Evolutionary conservation across 2,888 invertebrate genomes (phyloP).

Genomic region (Cecidostiba fungosa): DNA sequence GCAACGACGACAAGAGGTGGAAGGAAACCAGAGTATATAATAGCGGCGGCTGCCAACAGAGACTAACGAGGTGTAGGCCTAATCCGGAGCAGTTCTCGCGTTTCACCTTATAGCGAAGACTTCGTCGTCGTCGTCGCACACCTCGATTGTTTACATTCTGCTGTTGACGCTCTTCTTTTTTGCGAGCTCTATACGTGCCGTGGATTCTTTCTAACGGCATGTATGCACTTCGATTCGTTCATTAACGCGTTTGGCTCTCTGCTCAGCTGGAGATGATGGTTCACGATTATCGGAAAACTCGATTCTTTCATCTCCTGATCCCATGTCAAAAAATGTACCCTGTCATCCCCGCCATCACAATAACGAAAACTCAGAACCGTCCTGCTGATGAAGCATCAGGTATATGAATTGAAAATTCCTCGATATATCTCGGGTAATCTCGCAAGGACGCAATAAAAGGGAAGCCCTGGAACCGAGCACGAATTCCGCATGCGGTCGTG

Average conservation of each 20-base stretch:
- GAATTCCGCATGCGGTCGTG: conserved; percentile 6
- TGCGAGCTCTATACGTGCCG: too few relatives aligned
- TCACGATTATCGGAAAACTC: too few relatives aligned
- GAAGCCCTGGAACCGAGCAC: not conserved
- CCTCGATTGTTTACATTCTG: conserved; percentile 31
- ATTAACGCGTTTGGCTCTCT: not conserved
- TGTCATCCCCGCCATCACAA: too few relatives aligned
- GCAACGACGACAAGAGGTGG: not conserved
- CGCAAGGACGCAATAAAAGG: conserved; percentile 19
- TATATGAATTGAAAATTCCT: conserved; percentile 31
- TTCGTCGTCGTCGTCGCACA: not conserved
- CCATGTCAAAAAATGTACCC: not conserved
- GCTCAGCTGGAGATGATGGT: too few relatives aligned
- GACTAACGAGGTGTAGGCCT: not conserved
- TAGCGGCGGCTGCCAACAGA: not conserved
- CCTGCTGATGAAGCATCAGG: too few relatives aligned
- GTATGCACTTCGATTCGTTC: not conserved
- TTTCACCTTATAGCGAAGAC: too few relatives aligned
- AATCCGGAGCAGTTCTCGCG: conserved; percentile 18
- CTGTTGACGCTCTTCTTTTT: not conserved
- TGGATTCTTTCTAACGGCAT: conserved; percentile 43
- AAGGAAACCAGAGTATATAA: conserved; percentile 19
- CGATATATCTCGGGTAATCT: not conserved
- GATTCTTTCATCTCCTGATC: too few relatives aligned
- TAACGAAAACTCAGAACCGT: too few relatives aligned